Evolutionary conservation across 30 jellyfish, hydroid and myxozoan genomes (phyloP).

Genomic region (Pelagia noctiluca): DNA sequence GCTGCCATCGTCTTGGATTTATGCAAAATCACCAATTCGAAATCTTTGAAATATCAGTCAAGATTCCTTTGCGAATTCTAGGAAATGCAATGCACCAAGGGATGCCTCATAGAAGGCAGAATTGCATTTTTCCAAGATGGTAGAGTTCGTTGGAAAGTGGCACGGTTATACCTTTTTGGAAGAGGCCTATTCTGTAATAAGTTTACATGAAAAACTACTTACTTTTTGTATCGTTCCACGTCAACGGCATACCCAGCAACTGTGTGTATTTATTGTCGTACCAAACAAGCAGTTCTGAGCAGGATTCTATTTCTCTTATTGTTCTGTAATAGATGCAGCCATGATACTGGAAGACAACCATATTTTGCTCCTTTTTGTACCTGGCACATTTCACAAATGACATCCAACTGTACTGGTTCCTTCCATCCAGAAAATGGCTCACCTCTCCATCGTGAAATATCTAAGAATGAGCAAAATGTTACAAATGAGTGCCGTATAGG

Average conservation of each 20-base stretch:
- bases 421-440: slow-evolving; percentile 95
- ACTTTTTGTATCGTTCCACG: slow-evolving; percentile 91
- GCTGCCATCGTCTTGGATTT: too few relatives aligned
- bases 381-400: slow-evolving; percentile 93
- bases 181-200: too few relatives aligned
- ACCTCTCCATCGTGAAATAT: slow-evolving; percentile 95
- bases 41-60: too few relatives aligned
- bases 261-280: slow-evolving; percentile 90
- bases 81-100: too few relatives aligned
- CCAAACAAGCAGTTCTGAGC: slow-evolving; percentile 93
- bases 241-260: slow-evolving; percentile 88
- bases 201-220: too few relatives aligned
- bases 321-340: slow-evolving; percentile 96
- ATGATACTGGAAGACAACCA: slow-evolving; percentile 96
- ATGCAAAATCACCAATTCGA: too few relatives aligned
- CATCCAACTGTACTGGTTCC: slow-evolving; percentile 89
- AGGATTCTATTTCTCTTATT: slow-evolving; percentile 72
- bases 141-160: too few relatives aligned
- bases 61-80: too few relatives aligned
- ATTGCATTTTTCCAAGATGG: too few relatives aligned
- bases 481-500: too few relatives aligned
- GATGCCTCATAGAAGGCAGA: too few relatives aligned
- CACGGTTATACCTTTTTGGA: too few relatives aligned
- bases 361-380: slow-evolving; percentile 87
- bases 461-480: slow-evolving; percentile 27